Evolutionary conservation across 2,888 invertebrate species (phyloP).

Genomic region (Gortyna flavago): DNA sequence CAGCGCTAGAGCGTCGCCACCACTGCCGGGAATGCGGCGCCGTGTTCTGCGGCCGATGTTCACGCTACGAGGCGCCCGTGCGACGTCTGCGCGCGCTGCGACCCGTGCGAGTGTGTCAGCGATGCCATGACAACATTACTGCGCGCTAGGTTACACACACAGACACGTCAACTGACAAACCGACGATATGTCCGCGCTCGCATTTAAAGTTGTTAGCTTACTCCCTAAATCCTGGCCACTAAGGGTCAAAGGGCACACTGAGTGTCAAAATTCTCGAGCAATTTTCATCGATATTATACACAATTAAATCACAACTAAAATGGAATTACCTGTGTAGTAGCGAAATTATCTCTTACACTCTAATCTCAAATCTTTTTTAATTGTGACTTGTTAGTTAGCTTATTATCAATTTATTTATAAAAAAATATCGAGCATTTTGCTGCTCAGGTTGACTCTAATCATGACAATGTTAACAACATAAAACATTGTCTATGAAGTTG

Average conservation of each 20-base stretch:
- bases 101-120: conserved; percentile 98
- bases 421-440: not conserved
- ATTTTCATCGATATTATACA: not conserved
- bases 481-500: not conserved
- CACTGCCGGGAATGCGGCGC: conserved; percentile 99
- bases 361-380: not conserved
- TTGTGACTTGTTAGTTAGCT: not conserved
- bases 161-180: no score
- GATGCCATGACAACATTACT: conserved; percentile 92
- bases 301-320: not conserved
- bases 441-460: not conserved
- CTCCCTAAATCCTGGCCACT: not conserved
- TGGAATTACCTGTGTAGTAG: no score
- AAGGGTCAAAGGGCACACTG: not conserved
- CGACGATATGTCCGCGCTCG: not conserved
- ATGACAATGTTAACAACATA: not conserved
- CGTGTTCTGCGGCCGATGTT: conserved; percentile 99
- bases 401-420: not conserved
- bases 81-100: conserved; percentile 97
- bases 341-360: not conserved
- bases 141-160: conserved; percentile 18
- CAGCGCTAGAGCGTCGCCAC: conserved; percentile 97
- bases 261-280: not conserved
- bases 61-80: conserved; percentile 99
- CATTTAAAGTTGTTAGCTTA: not conserved